Percentiles rank a stretch among this genome's conserved stretches.
phyloP scores from a whole-genome alignment of 2,797 vertebrate species.

The Urocyon cinereoargenteus region DNA sequence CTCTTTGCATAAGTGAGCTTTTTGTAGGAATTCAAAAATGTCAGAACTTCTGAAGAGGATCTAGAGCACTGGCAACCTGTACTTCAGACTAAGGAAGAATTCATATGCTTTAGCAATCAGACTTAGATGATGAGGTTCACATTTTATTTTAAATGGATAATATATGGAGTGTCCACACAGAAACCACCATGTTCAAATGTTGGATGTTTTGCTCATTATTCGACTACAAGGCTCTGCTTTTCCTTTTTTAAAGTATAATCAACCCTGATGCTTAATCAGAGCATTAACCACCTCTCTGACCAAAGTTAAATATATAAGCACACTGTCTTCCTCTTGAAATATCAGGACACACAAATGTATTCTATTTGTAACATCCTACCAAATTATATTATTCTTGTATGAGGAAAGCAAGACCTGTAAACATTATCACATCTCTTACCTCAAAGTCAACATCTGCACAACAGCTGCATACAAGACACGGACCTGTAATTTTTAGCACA shows the following conservation, averaged over 20 bases:
- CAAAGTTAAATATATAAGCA: not conserved
- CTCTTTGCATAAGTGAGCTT: not conserved
- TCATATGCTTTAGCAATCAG: not conserved
- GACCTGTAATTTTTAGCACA: slow-evolving; percentile 93
- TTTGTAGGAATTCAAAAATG: not conserved
- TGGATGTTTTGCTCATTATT: not conserved
- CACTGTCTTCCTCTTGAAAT: not conserved
- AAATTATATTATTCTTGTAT: not conserved
- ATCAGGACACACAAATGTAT: not conserved
- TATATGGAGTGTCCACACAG: not conserved
- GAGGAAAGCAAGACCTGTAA: not conserved
- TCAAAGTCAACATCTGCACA: slow-evolving; percentile 95
- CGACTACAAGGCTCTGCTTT: not conserved
- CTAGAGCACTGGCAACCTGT: not conserved
- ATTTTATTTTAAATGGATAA: not conserved
- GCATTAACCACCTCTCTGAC: not conserved
- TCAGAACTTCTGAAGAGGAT: not conserved
- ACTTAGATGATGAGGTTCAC: not conserved
- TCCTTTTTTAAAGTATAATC: not conserved
- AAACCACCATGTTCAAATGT: not conserved
- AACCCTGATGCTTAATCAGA: not conserved
- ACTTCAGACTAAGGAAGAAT: not conserved
- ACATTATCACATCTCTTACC: slow-evolving; percentile 85
- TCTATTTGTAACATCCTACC: not conserved
- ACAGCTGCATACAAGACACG: slow-evolving; percentile 92